Evolutionary conservation across 1,140 invertebrate genomes (phyloP), one percentile per base, ranked within the genome.

Genomic region (Schmidtea mediterranea): DNA sequence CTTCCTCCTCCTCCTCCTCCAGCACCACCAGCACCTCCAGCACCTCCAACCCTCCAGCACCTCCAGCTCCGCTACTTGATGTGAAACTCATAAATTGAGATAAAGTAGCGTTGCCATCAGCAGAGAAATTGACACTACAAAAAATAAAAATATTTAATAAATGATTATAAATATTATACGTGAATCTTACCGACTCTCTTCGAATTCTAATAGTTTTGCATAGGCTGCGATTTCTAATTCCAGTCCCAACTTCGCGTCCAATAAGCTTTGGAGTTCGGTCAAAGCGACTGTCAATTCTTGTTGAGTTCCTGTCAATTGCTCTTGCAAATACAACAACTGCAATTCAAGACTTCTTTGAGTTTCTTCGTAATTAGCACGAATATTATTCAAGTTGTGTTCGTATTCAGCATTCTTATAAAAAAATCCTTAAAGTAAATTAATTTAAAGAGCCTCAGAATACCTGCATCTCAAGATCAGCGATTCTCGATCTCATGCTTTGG

Each of bases 391-490:
- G 51, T 68, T 61, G 52, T 61, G 64, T 54, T 69, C 67, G 13
- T 70, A 55, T 36, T 66, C 57, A 39, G 65, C 60, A 52, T 69
- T 69, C 63, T 68, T 51, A 23, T 53, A 52, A 12, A 21, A 49
- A 49, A 13, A n/a, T n/a, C n/a, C n/a, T n/a, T n/a, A n/a, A n/a
- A 32, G n/a, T n/a, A n/a, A n/a, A n/a, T n/a, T n/a, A n/a, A n/a
- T n/a, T n/a, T n/a, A n/a, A n/a, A n/a, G n/a, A n/a, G n/a, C n/a
- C n/a, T n/a, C n/a, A n/a, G n/a, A n/a, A 6, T 21, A 69, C 67
- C 49, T 63, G 62, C 16, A 62, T 61, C 54, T 70, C 69, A 26
- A 69, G 53, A 51, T 70, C 69, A 21, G 63, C 61, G 32, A 70
- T 54, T 54, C 66, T 60, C 47, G 55, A 54, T 19, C 66, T 56